Conservation (phyloP, 2,888 invertebrate genomes). For the Cyrtodaria siliqua region DNA sequence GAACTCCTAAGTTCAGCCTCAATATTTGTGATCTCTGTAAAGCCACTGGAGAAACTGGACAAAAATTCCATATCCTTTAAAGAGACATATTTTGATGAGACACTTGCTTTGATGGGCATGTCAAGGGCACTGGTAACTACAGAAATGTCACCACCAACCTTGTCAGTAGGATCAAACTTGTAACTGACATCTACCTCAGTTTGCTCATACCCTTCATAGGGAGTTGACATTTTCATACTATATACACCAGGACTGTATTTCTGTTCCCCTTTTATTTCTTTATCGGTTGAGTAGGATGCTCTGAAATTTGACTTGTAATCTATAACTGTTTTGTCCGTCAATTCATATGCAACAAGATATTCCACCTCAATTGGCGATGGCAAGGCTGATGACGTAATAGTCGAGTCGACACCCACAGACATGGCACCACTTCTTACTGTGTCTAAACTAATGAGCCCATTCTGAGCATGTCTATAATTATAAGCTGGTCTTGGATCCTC, state of each 20-base stretch:
- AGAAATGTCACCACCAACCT: no score
- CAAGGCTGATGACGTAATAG: no score
- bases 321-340: no score
- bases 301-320: no score
- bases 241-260: neutral
- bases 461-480: no score
- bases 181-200: constrained; percentile 5
- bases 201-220: constrained; percentile 21
- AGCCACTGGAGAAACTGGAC: constrained; percentile 55
- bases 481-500: no score
- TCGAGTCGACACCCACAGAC: no score
- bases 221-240: constrained; percentile 9
- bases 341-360: neutral
- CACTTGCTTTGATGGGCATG: neutral
- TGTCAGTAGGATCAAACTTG: no score
- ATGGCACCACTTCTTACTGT: no score
- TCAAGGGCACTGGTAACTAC: no score
- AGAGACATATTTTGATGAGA: constrained; percentile 5
- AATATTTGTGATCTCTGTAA: constrained; percentile 34
- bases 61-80: constrained; percentile 36
- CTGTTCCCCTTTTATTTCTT: constrained; percentile 3
- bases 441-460: no score
- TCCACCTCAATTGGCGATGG: neutral
- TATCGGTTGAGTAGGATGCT: neutral
- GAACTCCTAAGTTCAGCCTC: constrained; percentile 18